Evolutionary conservation across 1,140 invertebrate genomes (phyloP), one percentile per base, ranked within the genome.

Genomic region (Anthonomus grandis): DNA sequence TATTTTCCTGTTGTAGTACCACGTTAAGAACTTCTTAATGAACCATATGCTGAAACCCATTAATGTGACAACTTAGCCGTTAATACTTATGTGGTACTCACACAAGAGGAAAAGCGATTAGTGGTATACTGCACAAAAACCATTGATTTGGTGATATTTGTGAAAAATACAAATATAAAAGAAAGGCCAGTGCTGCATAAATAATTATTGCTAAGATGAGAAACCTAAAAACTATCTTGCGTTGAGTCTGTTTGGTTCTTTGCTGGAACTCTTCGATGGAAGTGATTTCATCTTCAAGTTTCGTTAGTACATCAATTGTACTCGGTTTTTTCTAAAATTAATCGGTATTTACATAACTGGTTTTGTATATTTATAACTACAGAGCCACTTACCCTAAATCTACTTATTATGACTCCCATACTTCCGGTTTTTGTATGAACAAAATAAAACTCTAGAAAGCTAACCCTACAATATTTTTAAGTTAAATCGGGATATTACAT

Each of bases 1-100:
- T 36, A 95, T 82, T 75, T 90, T 87, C 72, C 88, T 81, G 60
- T 87, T 84, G 75, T 90, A 97, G 73, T 93, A 95, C 86, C 89
- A 93, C 38, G 87, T 85, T 65, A 95, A 81, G 63, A 86, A 73
- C 68, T 84, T 83, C 65, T 91, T 90, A 23, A 89, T 76, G 49
- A 87, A 78, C 66, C 89, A 82, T 60, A 95, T 85, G 65, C 93
- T 96, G n/a, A 74, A 57, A 81, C 21, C 5, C 8, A 9, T 44
- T 44, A 41, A 22, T 22, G 24, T 22, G 4, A 41, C 18, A 41
- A 2, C 31, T 34, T 34, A 34, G n/a, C n/a, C n/a, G n/a, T n/a
- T n/a, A n/a, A n/a, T n/a, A 51, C 4, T 27, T n/a, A 3, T 42
- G 5, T 27, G 31, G 60, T 57, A 75, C 88, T 88, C 80, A 93